These are phyloP conservation scores for Paramormyrops hopkinsi DNA, from an alignment of 2,797 vertebrate genomes.

Conservation along the genomic window DNA sequence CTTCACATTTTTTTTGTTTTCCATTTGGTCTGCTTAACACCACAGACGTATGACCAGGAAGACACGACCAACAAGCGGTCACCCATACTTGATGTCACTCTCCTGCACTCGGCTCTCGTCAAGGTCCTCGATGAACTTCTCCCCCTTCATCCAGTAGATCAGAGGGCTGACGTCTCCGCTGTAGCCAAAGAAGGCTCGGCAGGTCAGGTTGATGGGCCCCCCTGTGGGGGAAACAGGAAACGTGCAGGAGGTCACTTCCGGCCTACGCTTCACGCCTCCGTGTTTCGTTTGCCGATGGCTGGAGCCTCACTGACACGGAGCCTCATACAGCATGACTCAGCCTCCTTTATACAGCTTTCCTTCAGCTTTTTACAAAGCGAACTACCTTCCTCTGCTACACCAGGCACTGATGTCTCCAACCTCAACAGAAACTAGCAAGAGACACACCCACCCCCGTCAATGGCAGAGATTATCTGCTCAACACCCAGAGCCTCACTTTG, in stretches of 20 bases:
- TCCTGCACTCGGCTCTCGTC: constrained; percentile 88
- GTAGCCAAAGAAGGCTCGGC: constrained; percentile 92
- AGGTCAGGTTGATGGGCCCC: constrained; percentile 82
- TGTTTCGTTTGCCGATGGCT: neutral
- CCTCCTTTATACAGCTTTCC: neutral
- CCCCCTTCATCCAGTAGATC: constrained; percentile 99
- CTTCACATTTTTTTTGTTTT: neutral
- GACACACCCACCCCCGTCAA: neutral
- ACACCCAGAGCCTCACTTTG: neutral
- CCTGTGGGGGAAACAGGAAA: constrained; percentile 59
- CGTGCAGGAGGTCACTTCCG: constrained; percentile 3
- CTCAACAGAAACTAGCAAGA: neutral
- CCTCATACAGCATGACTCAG: neutral
- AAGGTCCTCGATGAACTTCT: constrained; percentile 96
- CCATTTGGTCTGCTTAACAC: neutral
- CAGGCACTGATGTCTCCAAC: neutral
- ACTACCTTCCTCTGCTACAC: neutral
- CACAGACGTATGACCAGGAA: neutral
- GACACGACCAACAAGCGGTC: neutral
- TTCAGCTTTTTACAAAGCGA: neutral
- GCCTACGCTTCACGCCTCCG: neutral
- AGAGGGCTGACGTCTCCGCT: constrained; percentile 87
- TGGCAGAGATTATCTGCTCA: neutral
- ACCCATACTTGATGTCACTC: constrained; percentile 87
- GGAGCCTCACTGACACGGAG: neutral